A percentile compares a stretch with the other conserved stretches of the same genome.
Conservation (phyloP, 1,140 invertebrate genomes). For the Drosophila ambigua region DNA sequence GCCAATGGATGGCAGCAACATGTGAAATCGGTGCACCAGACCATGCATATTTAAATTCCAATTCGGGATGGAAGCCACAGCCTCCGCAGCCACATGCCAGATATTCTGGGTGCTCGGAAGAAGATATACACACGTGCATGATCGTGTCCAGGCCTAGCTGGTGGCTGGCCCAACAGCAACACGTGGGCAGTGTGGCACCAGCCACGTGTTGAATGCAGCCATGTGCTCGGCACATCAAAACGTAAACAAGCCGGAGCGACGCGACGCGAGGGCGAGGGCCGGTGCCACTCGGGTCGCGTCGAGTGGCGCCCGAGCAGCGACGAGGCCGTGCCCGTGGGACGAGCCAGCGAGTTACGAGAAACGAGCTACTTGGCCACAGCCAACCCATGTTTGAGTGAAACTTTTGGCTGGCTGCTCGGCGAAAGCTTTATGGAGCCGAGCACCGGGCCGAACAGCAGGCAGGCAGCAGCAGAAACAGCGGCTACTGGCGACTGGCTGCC, state of each 20-base stretch:
- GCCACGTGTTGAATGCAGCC: conserved; percentile 61
- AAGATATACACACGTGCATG: too few species aligned
- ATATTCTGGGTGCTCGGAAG: too few species aligned
- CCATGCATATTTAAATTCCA: too few species aligned
- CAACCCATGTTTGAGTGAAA: conserved; percentile 67
- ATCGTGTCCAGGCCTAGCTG: too few species aligned
- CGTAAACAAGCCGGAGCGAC: conserved; percentile 63
- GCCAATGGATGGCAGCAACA: too few species aligned
- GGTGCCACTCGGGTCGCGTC: conserved; percentile 20
- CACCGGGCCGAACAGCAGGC: not conserved
- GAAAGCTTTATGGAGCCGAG: conserved; percentile 53
- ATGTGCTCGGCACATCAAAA: conserved; percentile 21
- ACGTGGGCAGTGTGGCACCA: not conserved
- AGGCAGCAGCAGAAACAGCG: not conserved
- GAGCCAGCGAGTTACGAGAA: not conserved
- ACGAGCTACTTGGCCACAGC: conserved; percentile 16
- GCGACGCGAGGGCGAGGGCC: conserved; percentile 8
- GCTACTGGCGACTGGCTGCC: conserved; percentile 37
- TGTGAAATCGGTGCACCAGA: too few species aligned
- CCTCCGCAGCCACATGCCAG: too few species aligned
- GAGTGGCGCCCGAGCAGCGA: conserved; percentile 33
- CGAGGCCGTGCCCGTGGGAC: conserved; percentile 4
- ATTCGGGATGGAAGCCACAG: too few species aligned
- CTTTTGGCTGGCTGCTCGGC: conserved; percentile 33
- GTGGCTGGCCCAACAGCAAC: not conserved